Conservation (phyloP, 2,888 invertebrate genomes). For the Leucophora obtusa region DNA sequence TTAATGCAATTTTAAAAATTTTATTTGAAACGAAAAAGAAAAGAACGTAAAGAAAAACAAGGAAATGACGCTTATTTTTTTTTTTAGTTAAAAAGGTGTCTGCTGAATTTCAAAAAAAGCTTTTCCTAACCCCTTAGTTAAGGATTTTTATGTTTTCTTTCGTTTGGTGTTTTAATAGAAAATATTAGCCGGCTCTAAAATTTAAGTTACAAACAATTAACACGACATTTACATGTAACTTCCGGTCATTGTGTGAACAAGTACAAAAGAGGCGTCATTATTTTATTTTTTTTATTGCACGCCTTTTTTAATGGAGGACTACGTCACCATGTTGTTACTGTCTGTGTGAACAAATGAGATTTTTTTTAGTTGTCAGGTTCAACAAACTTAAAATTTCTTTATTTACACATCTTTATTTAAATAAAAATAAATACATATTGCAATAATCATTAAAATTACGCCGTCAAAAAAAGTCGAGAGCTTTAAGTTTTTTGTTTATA, state of each 20-base stretch:
- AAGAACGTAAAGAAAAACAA: slow-evolving; percentile 29
- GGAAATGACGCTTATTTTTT: slow-evolving; percentile 42
- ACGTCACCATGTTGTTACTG: slow-evolving; percentile 9
- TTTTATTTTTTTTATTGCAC: slow-evolving; percentile 1
- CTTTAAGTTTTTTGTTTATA: slow-evolving; percentile 36
- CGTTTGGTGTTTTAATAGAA: background rate
- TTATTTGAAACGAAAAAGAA: background rate
- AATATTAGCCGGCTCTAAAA: background rate
- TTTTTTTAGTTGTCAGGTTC: slow-evolving; percentile 33
- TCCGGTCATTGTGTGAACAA: slow-evolving; percentile 21
- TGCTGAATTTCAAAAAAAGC: slow-evolving; percentile 39
- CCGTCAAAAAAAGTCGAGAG: background rate
- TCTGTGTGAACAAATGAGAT: too few species aligned
- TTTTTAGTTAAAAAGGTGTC: slow-evolving; percentile 18
- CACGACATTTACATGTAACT: slow-evolving; percentile 15
- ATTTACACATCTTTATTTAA: slow-evolving; percentile 9
- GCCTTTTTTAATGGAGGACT: slow-evolving; percentile 14
- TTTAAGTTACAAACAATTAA: slow-evolving; percentile 8
- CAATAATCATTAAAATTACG: slow-evolving; percentile 12
- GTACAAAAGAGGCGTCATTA: slow-evolving; percentile 6
- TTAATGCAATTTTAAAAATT: background rate
- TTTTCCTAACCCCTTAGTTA: slow-evolving; percentile 16
- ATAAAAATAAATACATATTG: slow-evolving; percentile 1
- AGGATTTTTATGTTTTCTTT: slow-evolving; percentile 10
- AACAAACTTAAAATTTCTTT: slow-evolving; percentile 44